phyloP scores from a whole-genome alignment of 2,888 invertebrate species.

The Eristalis intricaria region DNA sequence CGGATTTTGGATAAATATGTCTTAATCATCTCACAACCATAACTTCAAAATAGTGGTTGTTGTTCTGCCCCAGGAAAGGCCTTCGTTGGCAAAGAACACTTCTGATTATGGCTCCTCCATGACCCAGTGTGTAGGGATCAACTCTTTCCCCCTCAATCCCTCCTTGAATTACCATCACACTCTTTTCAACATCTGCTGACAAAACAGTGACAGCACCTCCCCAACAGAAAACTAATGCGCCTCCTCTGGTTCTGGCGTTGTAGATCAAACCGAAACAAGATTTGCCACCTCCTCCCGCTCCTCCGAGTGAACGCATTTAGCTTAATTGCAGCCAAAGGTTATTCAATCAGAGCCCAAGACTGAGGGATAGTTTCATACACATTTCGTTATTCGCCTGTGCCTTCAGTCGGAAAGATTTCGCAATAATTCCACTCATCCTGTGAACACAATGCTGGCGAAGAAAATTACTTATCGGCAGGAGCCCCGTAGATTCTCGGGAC shows the following conservation, averaged over 20 bases:
- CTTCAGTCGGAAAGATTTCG: background rate
- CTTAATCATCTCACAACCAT: no score
- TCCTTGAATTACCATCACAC: background rate
- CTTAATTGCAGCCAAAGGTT: background rate
- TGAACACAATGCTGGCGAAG: background rate
- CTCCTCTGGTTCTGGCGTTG: background rate
- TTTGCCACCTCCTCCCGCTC: background rate
- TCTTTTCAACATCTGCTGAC: background rate
- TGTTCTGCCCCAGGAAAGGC: no score
- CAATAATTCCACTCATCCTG: background rate
- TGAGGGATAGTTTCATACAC: background rate
- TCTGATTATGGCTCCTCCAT: no score
- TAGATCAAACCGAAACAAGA: background rate
- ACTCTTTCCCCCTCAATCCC: background rate
- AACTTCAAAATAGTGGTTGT: no score
- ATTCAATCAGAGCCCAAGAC: background rate
- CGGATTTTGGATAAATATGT: no score
- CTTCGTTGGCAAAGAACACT: no score
- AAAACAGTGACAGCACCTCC: background rate
- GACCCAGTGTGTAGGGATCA: background rate
- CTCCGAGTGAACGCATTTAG: background rate
- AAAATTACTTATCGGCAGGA: constrained; percentile 25
- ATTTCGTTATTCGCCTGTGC: background rate
- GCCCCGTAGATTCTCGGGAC: constrained; percentile 12
- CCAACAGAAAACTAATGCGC: background rate